Conservation (phyloP, 2,113 vertebrate species). For the Rhinolophus sinicus region DNA sequence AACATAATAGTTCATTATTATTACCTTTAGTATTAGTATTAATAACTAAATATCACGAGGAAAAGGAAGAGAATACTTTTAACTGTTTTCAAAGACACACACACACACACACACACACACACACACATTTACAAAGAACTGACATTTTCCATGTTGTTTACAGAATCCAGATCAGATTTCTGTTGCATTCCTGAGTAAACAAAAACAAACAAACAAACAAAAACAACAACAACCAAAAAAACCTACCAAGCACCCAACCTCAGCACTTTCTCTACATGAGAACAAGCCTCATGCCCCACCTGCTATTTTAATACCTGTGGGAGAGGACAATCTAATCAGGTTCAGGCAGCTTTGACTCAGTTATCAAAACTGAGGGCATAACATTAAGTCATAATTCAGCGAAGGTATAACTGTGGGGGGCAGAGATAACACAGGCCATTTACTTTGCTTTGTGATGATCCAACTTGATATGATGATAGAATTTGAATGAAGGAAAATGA, state of each 20-base stretch:
- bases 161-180: not conserved
- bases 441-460: constrained; percentile 55
- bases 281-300: not conserved
- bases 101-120: not conserved
- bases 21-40: not conserved
- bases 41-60: not conserved
- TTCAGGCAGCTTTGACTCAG: not conserved
- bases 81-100: not conserved
- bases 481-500: constrained; percentile 37
- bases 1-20: not conserved
- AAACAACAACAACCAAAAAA: not conserved
- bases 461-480: constrained; percentile 18
- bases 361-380: not conserved
- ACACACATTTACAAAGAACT: not conserved
- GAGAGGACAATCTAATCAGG: constrained; percentile 33
- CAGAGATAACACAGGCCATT: constrained; percentile 52
- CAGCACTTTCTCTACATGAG: not conserved
- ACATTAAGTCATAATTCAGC: constrained; percentile 34
- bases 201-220: not conserved
- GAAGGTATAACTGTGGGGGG: not conserved
- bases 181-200: not conserved
- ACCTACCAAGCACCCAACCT: not conserved
- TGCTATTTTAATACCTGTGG: not conserved
- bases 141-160: not conserved
- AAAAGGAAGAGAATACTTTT: not conserved